Evolutionary conservation across 2,888 invertebrate species (phyloP), one percentile per base, ranked within the genome.

Genomic region (Pyrocoelia pectoralis): DNA sequence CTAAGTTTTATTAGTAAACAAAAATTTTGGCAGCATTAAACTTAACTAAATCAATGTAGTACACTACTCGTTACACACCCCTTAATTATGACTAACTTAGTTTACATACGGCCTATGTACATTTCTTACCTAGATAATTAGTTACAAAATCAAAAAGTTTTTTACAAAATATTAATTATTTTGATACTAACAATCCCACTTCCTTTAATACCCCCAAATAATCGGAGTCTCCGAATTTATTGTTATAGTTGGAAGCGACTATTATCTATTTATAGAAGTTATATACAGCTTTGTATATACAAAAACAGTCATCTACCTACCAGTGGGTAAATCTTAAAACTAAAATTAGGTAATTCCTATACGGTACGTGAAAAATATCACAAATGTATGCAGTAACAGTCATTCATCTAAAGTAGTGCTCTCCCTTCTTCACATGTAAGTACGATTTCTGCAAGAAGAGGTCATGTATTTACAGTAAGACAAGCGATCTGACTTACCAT

Each of bases 301-400:
- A 61, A 58, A 64, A 59, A 59, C 59, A 56, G 59, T 59, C 59
- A 56, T 33, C 33, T 33, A 56, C 8, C 33, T 33, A 33, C 33
- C 9, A 33, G 33, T 65, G 56, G 56, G 56, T 41, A 6, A 24
- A 60, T 52, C 49, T 56, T 56, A 60, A 60, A 60, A 40, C 33
- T 65, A 61, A 60, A 56, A 33, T 38, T 50, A 17, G 48, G 28
- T 61, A 64, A 56, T 57, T 33, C 60, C 52, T 65, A 65, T 50
- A 66, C 66, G 68, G 58, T 63, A 64, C 63, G 63, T 67, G 68
- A 67, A 66, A 69, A 68, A 68, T 69, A 68, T 70, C 69, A 68
- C 68, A 62, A 68, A 57, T 65, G 33, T 60, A 65, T 61, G 55
- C 65, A 61, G 53, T 57, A 24, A 53, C 46, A 52, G 52, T 60